phyloP scores from a whole-genome alignment of 2,113 vertebrate species.

The Symphodus melops region DNA sequence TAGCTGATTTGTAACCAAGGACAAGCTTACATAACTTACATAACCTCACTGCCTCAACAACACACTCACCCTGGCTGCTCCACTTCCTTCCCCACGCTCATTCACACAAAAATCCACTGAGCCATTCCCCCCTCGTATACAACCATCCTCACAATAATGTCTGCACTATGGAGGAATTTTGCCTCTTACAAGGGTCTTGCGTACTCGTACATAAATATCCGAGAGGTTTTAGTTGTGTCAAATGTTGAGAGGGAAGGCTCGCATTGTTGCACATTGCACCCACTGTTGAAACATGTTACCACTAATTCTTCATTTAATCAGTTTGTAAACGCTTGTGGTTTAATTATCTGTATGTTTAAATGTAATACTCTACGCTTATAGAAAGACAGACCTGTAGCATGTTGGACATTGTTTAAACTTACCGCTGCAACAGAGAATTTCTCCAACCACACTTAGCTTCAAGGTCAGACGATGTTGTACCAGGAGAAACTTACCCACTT shows the following conservation, averaged over 20 bases:
- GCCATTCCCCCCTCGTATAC: not conserved
- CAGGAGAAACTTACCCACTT: too few relatives aligned
- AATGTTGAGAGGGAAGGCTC: not conserved
- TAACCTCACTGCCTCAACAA: not conserved
- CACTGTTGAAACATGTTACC: not conserved
- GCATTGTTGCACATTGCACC: not conserved
- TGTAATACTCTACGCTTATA: too few relatives aligned
- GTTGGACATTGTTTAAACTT: too few relatives aligned
- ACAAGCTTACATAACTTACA: constrained; percentile 43
- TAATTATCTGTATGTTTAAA: too few relatives aligned
- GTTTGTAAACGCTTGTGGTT: not conserved
- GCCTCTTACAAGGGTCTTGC: not conserved
- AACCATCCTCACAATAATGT: not conserved
- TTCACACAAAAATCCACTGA: constrained; percentile 25
- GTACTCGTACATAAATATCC: too few relatives aligned
- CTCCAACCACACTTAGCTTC: too few relatives aligned
- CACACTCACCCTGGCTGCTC: constrained; percentile 19
- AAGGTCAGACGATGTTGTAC: too few relatives aligned
- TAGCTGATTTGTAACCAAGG: constrained; percentile 14
- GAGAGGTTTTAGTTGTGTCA: too few relatives aligned
- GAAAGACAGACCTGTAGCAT: too few relatives aligned
- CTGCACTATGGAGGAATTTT: not conserved
- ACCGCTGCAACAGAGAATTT: too few relatives aligned
- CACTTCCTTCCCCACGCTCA: constrained; percentile 19
- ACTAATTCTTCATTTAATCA: not conserved